These are phyloP conservation scores for Neomonachus schauinslandi DNA, from an alignment of 2,113 vertebrate genomes.

Conservation along the genomic window DNA sequence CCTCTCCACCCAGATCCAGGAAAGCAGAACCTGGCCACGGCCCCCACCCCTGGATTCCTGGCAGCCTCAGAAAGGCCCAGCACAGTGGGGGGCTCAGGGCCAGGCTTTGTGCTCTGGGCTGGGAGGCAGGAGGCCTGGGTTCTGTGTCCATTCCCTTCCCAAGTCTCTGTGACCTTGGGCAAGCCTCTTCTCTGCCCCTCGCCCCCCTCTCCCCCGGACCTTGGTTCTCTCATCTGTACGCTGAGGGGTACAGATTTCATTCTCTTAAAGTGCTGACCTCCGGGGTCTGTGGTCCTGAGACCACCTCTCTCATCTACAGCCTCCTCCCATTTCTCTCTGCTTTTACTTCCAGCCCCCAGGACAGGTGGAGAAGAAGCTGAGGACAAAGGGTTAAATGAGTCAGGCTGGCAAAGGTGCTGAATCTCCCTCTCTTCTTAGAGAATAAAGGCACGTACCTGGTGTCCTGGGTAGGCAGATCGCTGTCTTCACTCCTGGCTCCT, in stretches of 20 bases:
- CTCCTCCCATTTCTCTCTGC: neutral
- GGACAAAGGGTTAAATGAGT: neutral
- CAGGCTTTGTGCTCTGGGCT: neutral
- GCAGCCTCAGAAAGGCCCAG: neutral
- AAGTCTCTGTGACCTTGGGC: neutral
- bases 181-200: neutral
- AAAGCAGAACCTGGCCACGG: neutral
- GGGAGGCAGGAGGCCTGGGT: neutral
- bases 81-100: rapidly evolving
- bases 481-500: neutral
- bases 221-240: neutral
- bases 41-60: neutral
- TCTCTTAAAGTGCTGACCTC: neutral
- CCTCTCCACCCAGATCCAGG: neutral
- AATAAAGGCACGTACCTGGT: constrained; percentile 58
- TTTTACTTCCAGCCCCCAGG: neutral
- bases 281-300: neutral
- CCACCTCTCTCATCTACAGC: neutral
- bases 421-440: neutral
- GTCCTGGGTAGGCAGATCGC: neutral
- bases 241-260: neutral
- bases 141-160: neutral
- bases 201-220: neutral
- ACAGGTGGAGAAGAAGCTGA: neutral
- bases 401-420: neutral